Conservation (phyloP, 2,797 vertebrate genomes). For the Sebastes oblongus region DNA sequence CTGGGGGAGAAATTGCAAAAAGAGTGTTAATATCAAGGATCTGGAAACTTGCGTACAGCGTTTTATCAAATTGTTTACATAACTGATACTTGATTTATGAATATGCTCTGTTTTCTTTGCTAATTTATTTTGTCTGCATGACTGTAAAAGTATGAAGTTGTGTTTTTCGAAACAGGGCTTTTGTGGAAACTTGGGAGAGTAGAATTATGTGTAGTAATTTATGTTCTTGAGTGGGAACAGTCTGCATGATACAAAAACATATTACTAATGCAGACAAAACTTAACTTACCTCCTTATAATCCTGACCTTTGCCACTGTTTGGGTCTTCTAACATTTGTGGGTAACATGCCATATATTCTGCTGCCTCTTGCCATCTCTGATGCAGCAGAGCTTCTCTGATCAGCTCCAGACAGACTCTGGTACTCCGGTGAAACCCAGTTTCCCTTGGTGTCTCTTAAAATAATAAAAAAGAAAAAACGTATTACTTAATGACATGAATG, state of each 20-base stretch:
- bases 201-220: neutral
- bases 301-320: neutral
- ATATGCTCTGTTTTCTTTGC: neutral
- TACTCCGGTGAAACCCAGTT: slow-evolving; percentile 79
- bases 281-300: slow-evolving; percentile 78
- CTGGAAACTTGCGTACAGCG: neutral
- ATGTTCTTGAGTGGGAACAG: neutral
- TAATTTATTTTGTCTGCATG: neutral
- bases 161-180: neutral
- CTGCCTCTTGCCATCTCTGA: slow-evolving; percentile 88
- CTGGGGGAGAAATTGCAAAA: slow-evolving; percentile 66
- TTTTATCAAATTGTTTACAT: neutral
- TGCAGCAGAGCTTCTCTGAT: slow-evolving; percentile 87
- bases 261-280: neutral
- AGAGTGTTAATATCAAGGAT: neutral
- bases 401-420: slow-evolving; percentile 79
- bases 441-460: slow-evolving; percentile 44
- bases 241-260: neutral
- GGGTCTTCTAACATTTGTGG: slow-evolving; percentile 84
- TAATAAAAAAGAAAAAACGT: neutral
- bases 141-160: neutral
- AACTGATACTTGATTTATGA: neutral
- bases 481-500: neutral
- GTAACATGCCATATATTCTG: slow-evolving; percentile 84
- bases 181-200: neutral